Conservation (phyloP, 2,113 vertebrate species). For the Halcyon malimbica region DNA sequence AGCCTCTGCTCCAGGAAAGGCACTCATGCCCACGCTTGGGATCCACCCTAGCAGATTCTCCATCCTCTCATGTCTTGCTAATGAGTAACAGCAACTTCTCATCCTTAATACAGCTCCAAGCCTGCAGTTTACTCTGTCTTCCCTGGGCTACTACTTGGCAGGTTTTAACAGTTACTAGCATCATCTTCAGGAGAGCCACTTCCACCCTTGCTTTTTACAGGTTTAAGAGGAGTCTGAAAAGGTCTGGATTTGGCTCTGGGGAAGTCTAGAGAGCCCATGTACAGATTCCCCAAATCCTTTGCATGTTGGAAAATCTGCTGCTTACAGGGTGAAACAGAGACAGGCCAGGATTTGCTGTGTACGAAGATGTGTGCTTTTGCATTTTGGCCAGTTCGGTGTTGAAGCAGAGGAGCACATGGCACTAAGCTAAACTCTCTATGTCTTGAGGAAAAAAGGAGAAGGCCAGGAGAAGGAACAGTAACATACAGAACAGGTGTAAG, state of each 20-base stretch:
- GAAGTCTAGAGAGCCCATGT: neutral
- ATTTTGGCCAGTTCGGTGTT: neutral
- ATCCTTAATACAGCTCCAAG: neutral
- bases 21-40: neutral
- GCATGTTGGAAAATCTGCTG: accelerated
- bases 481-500: neutral
- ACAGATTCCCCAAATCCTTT: neutral
- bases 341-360: neutral
- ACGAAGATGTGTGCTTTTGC: neutral
- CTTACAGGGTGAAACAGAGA: neutral
- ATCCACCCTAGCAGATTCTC: neutral
- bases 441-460: neutral
- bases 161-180: neutral
- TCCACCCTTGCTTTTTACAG: accelerated
- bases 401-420: neutral
- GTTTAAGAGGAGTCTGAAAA: neutral
- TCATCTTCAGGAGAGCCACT: neutral
- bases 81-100: neutral
- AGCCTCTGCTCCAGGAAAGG: neutral
- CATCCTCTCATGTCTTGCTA: neutral
- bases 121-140: neutral
- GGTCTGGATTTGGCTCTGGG: neutral
- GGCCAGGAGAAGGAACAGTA: neutral
- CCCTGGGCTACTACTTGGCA: neutral
- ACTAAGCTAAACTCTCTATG: neutral